These are phyloP conservation scores for Sinosuthora webbiana DNA, from an alignment of 2,113 vertebrate genomes.

Conservation along the genomic window DNA sequence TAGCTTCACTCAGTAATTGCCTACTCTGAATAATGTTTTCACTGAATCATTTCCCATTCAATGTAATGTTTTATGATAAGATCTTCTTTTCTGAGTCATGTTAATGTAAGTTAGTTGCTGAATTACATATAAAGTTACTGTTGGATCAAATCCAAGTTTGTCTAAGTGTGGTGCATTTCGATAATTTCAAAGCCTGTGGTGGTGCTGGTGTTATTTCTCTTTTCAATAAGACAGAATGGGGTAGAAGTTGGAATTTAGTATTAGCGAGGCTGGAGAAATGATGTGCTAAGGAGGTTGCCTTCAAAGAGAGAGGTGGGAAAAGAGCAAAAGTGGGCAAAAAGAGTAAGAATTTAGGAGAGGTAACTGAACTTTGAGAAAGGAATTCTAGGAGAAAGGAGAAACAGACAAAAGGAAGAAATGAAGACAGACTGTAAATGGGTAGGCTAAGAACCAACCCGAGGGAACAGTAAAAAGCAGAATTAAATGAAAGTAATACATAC, in stretches of 20 bases:
- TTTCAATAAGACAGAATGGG: neutral
- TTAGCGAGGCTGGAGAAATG: neutral
- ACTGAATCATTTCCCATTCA: constrained; percentile 77
- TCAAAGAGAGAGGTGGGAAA: neutral
- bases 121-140: constrained; percentile 48
- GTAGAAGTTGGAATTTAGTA: neutral
- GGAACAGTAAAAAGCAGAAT: neutral
- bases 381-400: neutral
- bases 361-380: neutral
- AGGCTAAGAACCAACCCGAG: neutral
- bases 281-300: neutral
- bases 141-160: neutral
- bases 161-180: neutral
- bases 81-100: constrained; percentile 73
- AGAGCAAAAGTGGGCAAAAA: neutral
- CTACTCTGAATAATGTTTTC: constrained; percentile 76
- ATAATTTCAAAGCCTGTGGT: neutral
- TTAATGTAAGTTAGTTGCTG: constrained; percentile 64
- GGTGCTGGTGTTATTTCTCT: neutral
- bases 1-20: constrained; percentile 77
- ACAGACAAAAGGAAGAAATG: neutral
- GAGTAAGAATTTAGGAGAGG: neutral
- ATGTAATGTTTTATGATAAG: constrained; percentile 44
- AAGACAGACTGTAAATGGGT: neutral
- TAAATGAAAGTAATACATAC: neutral